Percentiles rank a stretch among this genome's conserved stretches.
Conservation (phyloP, 2,888 invertebrate species). For the Netelia inedita region DNA sequence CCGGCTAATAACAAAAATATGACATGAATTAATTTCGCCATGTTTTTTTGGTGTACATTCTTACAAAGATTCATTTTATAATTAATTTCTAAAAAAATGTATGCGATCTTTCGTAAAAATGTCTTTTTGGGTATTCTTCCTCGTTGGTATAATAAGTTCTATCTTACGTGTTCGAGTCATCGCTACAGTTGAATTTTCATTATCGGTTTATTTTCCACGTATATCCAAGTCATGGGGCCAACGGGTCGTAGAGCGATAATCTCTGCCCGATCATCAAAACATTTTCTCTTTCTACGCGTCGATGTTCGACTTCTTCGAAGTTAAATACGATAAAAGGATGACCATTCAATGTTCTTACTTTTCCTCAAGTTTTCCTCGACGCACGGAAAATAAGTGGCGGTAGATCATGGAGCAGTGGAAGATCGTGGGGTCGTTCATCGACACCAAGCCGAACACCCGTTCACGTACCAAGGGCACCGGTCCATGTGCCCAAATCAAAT, state of each 20-base stretch:
- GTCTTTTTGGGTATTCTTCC: too few relatives aligned
- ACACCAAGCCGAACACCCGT: conserved; percentile 4
- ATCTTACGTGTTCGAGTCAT: too few relatives aligned
- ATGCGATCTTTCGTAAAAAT: too few relatives aligned
- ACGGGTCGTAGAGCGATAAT: conserved; percentile 1
- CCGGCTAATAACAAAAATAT: too few relatives aligned
- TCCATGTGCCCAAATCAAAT: neutral
- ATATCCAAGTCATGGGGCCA: conserved; percentile 10
- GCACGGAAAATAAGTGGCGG: conserved; percentile 29
- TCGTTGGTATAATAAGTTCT: too few relatives aligned
- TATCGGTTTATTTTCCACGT: neutral
- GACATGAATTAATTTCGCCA: too few relatives aligned
- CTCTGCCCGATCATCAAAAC: neutral
- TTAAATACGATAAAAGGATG: neutral
- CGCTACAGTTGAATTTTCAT: neutral
- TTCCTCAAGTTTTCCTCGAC: conserved; percentile 44
- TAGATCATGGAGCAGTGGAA: neutral
- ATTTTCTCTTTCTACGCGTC: too few relatives aligned
- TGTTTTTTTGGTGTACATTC: too few relatives aligned
- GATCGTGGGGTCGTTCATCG: neutral
- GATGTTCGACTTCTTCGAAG: too few relatives aligned
- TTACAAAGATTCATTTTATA: too few relatives aligned
- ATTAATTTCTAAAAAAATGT: too few relatives aligned
- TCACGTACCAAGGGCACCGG: conserved; percentile 26
- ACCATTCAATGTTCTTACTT: neutral